Evolutionary conservation across 2,888 invertebrate species (phyloP).

Genomic region (Mallateleia sp.): DNA sequence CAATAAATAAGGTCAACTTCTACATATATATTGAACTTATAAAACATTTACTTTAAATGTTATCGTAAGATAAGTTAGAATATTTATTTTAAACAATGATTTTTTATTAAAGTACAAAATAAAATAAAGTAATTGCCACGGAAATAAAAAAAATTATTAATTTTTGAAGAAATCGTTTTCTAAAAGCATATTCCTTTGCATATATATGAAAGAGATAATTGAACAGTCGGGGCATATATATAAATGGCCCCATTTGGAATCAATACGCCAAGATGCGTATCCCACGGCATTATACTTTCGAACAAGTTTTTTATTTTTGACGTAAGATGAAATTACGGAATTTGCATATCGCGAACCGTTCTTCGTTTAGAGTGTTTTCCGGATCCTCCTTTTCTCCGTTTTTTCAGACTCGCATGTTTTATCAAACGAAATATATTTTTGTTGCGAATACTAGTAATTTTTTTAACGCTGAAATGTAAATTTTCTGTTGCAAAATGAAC

Average conservation of each 20-base stretch:
- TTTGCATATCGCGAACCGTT: slow-evolving; percentile 61
- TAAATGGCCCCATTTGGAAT: slow-evolving; percentile 10
- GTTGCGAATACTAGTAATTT: slow-evolving; percentile 24
- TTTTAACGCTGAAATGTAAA: slow-evolving; percentile 20
- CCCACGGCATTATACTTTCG: slow-evolving; percentile 5
- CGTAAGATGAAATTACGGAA: slow-evolving; percentile 64
- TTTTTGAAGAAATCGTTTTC: too few species aligned
- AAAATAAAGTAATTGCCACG: too few species aligned
- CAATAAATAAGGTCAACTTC: too few species aligned
- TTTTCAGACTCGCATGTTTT: slow-evolving; percentile 19
- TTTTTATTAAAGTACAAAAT: too few species aligned
- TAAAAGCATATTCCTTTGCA: too few species aligned
- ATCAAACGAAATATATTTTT: slow-evolving; percentile 34
- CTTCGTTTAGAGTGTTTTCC: slow-evolving; percentile 20
- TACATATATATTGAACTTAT: too few species aligned
- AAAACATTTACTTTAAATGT: too few species aligned
- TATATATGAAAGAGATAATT: neutral
- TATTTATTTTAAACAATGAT: too few species aligned
- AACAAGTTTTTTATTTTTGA: slow-evolving; percentile 50
- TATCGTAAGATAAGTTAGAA: too few species aligned
- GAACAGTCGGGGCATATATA: slow-evolving; percentile 9
- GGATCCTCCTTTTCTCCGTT: slow-evolving; percentile 8
- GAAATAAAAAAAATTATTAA: too few species aligned
- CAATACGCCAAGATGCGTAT: slow-evolving; percentile 21
- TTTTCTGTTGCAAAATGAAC: slow-evolving; percentile 13